Base-by-base conservation (phyloP, 2,888 invertebrate genomes). In the Eupeodes latifasciatus region DNA sequence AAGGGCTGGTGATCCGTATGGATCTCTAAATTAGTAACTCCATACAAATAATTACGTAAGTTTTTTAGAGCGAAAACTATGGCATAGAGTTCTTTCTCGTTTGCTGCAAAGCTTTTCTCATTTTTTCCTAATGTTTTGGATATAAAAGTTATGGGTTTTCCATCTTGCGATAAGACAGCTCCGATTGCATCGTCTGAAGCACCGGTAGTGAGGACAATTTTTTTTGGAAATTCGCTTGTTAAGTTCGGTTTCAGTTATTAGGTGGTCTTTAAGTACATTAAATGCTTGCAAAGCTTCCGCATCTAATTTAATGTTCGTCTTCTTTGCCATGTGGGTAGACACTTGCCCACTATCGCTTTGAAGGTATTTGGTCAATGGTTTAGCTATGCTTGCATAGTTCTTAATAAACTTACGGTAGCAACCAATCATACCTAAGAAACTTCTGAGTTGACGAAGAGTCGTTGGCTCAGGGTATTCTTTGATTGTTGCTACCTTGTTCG, bases 11-110 rank as follows among this genome's bases (percentile, higher is more conserved):
- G 57, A 57, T 57, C 57, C 57, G 57, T 57, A 57, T 57, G 27
- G 27, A 57, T 59, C 34, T 59, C 59, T 59, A 36, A 59, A 59
- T 59, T 36, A 59, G 59, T 59, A 34, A 59, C 59, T 34, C 14
- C 59, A 36, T 59, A 59, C 59, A 59, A 59, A 57, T 57, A 57
- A 19, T 57, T 57, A 19, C 27, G 19, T 57, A 57, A 91, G 59
- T 91, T 91, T 85, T 93, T 92, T 7, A 91, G 83, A 0, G 92
- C 91, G 91, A 91, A 92, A 1, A 93, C 90, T 10, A 93, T 91
- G 0, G 91, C 91, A 53, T 92, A 77, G 4, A 93, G 79, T 89
- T 93, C 92, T 71, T 92, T 92, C 83, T 93, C 92, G 16, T 92
- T 91, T 2, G 91, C 90, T 0, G 90, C 90, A 71, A 92, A 92